Base-by-base conservation (phyloP, 2,113 vertebrate genomes). In the Hyperopisus bebe region DNA sequence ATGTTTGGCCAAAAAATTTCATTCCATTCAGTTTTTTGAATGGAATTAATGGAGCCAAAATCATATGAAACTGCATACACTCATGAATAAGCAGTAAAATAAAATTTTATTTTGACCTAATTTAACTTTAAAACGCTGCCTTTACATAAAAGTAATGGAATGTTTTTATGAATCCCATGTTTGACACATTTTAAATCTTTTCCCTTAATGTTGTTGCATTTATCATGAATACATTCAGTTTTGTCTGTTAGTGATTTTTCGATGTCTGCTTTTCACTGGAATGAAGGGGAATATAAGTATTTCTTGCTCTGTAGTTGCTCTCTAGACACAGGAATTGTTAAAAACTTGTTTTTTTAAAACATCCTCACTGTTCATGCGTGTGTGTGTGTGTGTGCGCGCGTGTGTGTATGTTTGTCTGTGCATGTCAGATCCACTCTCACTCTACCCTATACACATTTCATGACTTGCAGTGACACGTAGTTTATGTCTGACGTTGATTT, bases 331-430 rank as follows among this genome's bases (percentile, higher is more conserved):
- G 17, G 50, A 87, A 89, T 62, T 80, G 82, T 77, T 55, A 53
- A 89, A 5, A 86, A 80, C 82, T 5, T 88, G 80, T 91, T 91
- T 90, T 93, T 83, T 55, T 91, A 88, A 89, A 93, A 92, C 92
- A 94, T 93, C 92, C 89, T 89, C 91, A 35, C 83, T 80, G 15
- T 62, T 17, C 46, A 21, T 58, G 15, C 5, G 15, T 24, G 58
- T 27, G 24, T n/a, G 15, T 80, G 74, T 19, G 31, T 77, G 13
- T 39, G 31, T 80, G 74, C 19, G 74, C 7, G 35, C 7, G 35
- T 19, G 35, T 82, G 17, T 11, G 1, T 19, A 1, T 27, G 11
- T 89, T 10, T 21, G 6, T 50, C 1, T 19, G 24, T 50, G 8
- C 0, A 44, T 84, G 44, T 13, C 35, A n/a, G 62, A 35, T n/a